Base-by-base conservation (phyloP, 2,113 vertebrate species). In the Spea multiplicata region DNA sequence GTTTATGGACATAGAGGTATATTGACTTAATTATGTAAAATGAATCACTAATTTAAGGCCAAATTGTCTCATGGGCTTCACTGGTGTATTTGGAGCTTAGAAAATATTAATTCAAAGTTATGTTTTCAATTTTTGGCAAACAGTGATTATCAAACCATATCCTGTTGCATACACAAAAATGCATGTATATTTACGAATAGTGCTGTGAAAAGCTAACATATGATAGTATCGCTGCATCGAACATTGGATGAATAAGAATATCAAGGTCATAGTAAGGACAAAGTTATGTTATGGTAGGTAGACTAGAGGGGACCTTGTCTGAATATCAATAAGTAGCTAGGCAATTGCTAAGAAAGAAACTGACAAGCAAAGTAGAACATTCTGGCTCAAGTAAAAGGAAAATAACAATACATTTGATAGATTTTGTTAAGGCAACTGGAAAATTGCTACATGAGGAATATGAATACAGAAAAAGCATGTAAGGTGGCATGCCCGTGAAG, bases 201-300 rank as follows among this genome's bases (percentile, higher is more conserved):
- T 30, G 30, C 30, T 30, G 30, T 30, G 30, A 30, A 30, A 30
- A 1, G 30, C 30, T 13, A 4, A 59, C 14, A 59, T 59, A 59
- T 13, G 55, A 13, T 59, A 13, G 14, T 59, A 59, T 59, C 55
- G 14, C 14, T 4, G 12, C 55, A 59, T 80, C 71, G 55, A 12
- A 16, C 62, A n/a, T 57, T 66, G 62, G 66, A 13, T 57, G 64
- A 80, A 68, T 74, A 71, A 80, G 66, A 80, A 73, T 17, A 73
- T 80, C 52, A 68, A 80, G 78, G 78, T 68, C 78, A 74, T 48
- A 80, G 46, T 74, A 80, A 74, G 78, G 78, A 80, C 78, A 74
- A 68, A 49, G 78, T 80, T 80, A 80, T 66, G 71, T 52, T 80
- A 74, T 74, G 8, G 80, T 61, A 86, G 10, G 6, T 83, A 80